These are phyloP conservation scores for Callospermophilus lateralis DNA, from an alignment of 2,113 vertebrate species.

Conservation along the genomic window DNA sequence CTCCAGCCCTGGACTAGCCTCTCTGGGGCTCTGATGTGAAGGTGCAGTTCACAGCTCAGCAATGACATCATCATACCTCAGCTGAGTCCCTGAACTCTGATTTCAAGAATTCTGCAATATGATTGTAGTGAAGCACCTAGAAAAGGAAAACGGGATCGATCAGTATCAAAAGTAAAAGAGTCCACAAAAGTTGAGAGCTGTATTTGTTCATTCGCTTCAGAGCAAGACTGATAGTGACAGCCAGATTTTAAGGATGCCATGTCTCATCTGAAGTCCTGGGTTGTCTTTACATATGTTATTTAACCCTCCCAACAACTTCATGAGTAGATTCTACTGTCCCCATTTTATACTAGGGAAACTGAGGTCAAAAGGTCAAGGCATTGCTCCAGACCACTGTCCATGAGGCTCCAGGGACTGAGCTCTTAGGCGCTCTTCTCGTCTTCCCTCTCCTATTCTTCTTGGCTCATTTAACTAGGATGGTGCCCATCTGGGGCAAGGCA, in stretches of 20 bases:
- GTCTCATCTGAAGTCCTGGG: background rate
- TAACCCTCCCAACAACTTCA: background rate
- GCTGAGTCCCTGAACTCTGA: slow-evolving; percentile 1
- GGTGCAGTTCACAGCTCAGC: background rate
- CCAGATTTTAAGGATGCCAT: background rate
- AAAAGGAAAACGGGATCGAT: background rate
- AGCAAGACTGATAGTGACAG: background rate
- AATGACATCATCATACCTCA: slow-evolving; percentile 65
- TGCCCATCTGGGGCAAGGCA: rapidly evolving
- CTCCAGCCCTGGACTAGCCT: background rate
- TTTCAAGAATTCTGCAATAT: slow-evolving; percentile 47
- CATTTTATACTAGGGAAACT: background rate
- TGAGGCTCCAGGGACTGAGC: background rate
- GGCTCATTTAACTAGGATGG: too few species aligned
- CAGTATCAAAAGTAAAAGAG: background rate
- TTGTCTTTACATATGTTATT: background rate
- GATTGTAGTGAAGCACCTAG: slow-evolving; percentile 86
- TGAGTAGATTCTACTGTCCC: background rate
- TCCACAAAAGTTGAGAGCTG: background rate
- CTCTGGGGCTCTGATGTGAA: background rate
- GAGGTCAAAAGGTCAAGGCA: background rate
- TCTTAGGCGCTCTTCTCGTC: rapidly evolving
- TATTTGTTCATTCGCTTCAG: background rate
- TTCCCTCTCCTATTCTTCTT: too few species aligned
- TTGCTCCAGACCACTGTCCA: background rate